Evolutionary conservation across 2,888 invertebrate species (phyloP).

Genomic region (Merodon equestris): DNA sequence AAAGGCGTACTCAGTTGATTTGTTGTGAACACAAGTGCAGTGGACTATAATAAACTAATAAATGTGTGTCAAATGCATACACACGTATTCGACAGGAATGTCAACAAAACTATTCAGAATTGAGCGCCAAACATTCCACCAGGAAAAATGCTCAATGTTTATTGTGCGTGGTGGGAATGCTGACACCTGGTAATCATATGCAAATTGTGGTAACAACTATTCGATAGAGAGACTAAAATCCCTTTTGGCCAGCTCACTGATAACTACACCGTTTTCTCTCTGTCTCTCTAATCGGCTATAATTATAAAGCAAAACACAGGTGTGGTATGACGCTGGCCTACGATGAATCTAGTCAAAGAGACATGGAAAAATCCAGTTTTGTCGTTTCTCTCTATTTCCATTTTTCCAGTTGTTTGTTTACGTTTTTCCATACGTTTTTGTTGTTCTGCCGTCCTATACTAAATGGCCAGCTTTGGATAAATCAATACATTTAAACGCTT

Average conservation of each 20-base stretch:
- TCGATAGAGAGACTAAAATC: too few relatives aligned
- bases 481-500: constrained; percentile 35
- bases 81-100: constrained; percentile 21
- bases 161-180: constrained; percentile 13
- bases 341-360: constrained; percentile 21
- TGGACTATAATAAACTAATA: constrained; percentile 7
- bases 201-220: constrained; percentile 1
- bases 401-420: constrained; percentile 59
- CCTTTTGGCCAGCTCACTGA: neutral
- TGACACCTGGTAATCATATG: constrained; percentile 15
- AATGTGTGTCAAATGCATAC: constrained; percentile 43
- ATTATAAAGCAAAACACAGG: constrained; percentile 61
- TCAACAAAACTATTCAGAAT: constrained; percentile 19
- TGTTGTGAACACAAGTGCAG: constrained; percentile 12
- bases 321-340: constrained; percentile 52
- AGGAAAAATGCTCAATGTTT: too few relatives aligned
- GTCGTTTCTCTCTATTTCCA: constrained; percentile 25
- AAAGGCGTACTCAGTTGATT: constrained; percentile 29
- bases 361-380: constrained; percentile 53
- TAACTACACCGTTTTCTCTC: neutral
- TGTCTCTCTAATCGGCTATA: constrained; percentile 7
- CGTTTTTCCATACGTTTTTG: constrained; percentile 48
- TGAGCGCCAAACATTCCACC: constrained; percentile 17
- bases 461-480: constrained; percentile 7
- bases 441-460: neutral